These are phyloP conservation scores for Aurelia aurita DNA, from an alignment of 30 jellyfish, hydroid and myxozoan species.

Conservation along the genomic window DNA sequence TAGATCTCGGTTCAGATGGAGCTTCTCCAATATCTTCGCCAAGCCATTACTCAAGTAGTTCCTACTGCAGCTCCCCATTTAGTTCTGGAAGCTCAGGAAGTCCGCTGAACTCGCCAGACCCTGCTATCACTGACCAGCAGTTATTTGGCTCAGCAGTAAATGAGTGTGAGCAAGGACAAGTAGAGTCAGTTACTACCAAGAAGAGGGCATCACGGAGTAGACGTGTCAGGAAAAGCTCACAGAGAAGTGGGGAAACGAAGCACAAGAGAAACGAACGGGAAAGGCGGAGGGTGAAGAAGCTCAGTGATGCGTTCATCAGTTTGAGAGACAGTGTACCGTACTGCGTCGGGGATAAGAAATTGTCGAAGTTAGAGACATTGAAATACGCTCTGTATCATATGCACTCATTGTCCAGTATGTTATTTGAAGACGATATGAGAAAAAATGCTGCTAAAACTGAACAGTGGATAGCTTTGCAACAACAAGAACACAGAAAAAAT, in stretches of 20 bases:
- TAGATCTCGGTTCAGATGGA: constrained; percentile 75
- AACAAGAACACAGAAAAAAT: constrained; percentile 23
- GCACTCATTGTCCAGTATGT: constrained; percentile 31
- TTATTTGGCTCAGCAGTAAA: constrained; percentile 16
- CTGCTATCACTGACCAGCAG: constrained; percentile 71
- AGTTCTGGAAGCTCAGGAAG: constrained; percentile 61
- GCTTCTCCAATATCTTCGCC: constrained; percentile 70
- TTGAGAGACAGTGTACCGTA: constrained; percentile 77
- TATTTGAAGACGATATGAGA: constrained; percentile 56
- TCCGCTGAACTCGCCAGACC: constrained; percentile 73
- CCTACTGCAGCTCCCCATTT: constrained; percentile 63
- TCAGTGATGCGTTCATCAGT: constrained; percentile 78
- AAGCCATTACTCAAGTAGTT: constrained; percentile 57
- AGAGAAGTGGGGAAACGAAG: constrained; percentile 77
- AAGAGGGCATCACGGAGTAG: constrained; percentile 43
- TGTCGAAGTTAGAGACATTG: constrained; percentile 77
- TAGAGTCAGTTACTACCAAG: constrained; percentile 14
- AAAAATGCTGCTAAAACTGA: constrained; percentile 45
- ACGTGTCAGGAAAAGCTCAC: constrained; percentile 49
- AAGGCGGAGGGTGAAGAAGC: constrained; percentile 74
- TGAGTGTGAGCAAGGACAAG: neutral
- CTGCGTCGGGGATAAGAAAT: constrained; percentile 72
- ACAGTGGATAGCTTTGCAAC: constrained; percentile 64
- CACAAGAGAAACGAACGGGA: constrained; percentile 81
- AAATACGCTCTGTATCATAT: constrained; percentile 74